phyloP scores from a whole-genome alignment of 2,113 vertebrate genomes.

The Tinamus guttatus region DNA sequence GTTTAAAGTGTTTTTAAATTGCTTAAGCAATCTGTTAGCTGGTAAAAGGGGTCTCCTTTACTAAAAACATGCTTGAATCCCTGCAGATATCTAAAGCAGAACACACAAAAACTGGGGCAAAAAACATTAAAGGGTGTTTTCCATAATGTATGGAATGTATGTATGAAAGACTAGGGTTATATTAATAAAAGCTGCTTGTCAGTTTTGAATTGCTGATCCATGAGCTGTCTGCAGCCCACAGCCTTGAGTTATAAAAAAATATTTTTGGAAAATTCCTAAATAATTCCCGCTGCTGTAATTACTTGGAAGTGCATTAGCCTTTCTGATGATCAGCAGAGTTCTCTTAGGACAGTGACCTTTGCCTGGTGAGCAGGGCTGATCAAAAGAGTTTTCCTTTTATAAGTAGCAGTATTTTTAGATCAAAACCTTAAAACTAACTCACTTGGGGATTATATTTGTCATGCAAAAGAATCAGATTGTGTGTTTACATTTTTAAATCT shows the following conservation, averaged over 20 bases:
- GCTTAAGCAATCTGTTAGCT: not conserved
- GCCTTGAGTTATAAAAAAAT: not conserved
- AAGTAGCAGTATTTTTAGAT: not conserved
- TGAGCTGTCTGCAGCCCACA: not conserved
- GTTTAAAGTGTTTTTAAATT: not conserved
- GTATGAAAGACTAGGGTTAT: not conserved
- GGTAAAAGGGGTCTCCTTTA: not conserved
- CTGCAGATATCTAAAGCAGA: not conserved
- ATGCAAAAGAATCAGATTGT: not conserved
- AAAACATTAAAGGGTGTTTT: not conserved
- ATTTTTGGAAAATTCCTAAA: not conserved
- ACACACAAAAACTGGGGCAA: not conserved
- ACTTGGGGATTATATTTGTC: not conserved
- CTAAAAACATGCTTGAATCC: not conserved
- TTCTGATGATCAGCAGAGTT: not conserved
- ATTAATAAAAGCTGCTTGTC: not conserved
- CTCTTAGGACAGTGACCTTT: not conserved
- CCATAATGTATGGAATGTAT: not conserved
- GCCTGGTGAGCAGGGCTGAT: not conserved
- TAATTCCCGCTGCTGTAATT: not conserved
- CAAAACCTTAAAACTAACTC: not conserved
- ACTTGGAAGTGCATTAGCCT: not conserved
- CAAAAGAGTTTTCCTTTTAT: not conserved
- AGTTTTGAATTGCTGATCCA: not conserved
- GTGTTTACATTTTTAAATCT: not conserved